Conservation (phyloP, 1,140 invertebrate genomes). For the Drosophila rufa region DNA sequence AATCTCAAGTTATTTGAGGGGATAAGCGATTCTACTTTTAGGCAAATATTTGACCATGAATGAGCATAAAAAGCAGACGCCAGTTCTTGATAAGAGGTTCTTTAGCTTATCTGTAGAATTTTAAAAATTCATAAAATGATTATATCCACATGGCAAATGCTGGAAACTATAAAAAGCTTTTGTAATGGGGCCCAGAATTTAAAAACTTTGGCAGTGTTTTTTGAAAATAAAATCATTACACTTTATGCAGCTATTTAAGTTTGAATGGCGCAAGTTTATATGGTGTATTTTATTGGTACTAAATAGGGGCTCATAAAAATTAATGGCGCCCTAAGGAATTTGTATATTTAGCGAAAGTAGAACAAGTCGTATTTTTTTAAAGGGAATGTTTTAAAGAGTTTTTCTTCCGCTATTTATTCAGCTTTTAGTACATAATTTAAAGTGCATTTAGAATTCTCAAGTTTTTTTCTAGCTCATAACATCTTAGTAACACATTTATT, state of each 20-base stretch:
- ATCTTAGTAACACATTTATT: not conserved
- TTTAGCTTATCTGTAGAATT: constrained; percentile 20
- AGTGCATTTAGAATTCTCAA: not conserved
- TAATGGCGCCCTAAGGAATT: not conserved
- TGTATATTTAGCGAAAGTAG: not conserved
- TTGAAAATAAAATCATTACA: constrained; percentile 19
- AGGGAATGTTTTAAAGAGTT: not conserved
- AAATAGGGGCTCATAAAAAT: constrained; percentile 19
- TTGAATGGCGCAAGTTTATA: constrained; percentile 16
- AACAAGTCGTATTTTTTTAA: not conserved
- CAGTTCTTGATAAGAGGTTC: constrained; percentile 19
- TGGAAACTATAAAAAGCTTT: constrained; percentile 8
- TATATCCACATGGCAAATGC: not conserved
- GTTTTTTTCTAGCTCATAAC: too few species aligned
- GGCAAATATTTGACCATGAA: constrained; percentile 50
- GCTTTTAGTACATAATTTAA: not conserved
- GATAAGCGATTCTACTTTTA: constrained; percentile 19
- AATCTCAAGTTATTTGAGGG: constrained; percentile 15
- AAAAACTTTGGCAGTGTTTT: constrained; percentile 19
- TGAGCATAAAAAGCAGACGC: constrained; percentile 26
- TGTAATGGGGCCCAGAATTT: not conserved
- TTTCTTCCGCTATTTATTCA: not conserved
- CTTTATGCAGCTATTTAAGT: constrained; percentile 24
- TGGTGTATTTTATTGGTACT: constrained; percentile 18
- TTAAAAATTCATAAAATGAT: constrained; percentile 18